Percentiles rank a stretch among this genome's conserved stretches.
Evolutionary conservation across 2,888 invertebrate genomes (phyloP).

Genomic region (Malachius bipustulatus): DNA sequence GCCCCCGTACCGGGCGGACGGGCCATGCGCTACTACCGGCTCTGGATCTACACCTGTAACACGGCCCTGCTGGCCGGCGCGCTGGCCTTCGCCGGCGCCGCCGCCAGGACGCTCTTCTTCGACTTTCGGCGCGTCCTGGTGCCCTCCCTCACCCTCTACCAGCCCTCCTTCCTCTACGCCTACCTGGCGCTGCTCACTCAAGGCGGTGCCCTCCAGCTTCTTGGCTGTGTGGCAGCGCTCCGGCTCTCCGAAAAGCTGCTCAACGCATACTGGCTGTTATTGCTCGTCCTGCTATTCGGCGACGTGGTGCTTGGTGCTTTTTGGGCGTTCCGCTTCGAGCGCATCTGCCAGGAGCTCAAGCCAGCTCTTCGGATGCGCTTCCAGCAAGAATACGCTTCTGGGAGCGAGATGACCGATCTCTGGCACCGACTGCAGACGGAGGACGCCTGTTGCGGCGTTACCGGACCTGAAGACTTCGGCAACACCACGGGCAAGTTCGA

Average conservation of each 20-base stretch:
- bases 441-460: constrained; percentile 66
- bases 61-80: constrained; percentile 74
- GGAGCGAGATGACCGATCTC: constrained; percentile 58
- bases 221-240: constrained; percentile 73
- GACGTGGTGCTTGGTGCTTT: constrained; percentile 75
- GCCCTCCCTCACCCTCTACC: constrained; percentile 62
- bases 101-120: constrained; percentile 54
- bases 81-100: constrained; percentile 66
- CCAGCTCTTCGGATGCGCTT: constrained; percentile 47
- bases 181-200: constrained; percentile 71
- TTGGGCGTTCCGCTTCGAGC: constrained; percentile 55
- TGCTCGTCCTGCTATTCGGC: constrained; percentile 67
- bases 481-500: constrained; percentile 27
- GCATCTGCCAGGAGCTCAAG: constrained; percentile 57
- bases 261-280: constrained; percentile 72
- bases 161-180: constrained; percentile 69
- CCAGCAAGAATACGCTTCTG: constrained; percentile 59
- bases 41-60: constrained; percentile 90
- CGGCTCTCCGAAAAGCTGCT: constrained; percentile 69
- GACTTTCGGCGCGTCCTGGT: constrained; percentile 62
- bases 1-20: constrained; percentile 31
- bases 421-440: constrained; percentile 70
- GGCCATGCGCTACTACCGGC: constrained; percentile 71
- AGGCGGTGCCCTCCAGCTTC: constrained; percentile 50
- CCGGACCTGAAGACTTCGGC: constrained; percentile 39